A percentile compares a stretch with the other conserved stretches of the same genome.
These are phyloP conservation scores for Alca torda DNA, from an alignment of 2,797 vertebrate species.

Conservation along the genomic window DNA sequence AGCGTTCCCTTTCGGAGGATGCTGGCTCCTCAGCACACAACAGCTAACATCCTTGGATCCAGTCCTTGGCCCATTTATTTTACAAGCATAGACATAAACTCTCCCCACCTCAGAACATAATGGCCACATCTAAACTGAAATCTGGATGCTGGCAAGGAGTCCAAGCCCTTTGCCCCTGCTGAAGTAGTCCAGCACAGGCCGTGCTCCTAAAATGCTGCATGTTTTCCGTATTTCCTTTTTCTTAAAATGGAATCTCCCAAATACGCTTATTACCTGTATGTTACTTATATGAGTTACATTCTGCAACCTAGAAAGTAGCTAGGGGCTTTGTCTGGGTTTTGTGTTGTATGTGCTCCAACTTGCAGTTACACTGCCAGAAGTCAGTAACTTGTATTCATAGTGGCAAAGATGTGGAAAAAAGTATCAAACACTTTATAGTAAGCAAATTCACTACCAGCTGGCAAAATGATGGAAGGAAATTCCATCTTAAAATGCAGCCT, in stretches of 20 bases:
- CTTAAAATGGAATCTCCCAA: background rate
- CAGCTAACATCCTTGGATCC: background rate
- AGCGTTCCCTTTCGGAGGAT: background rate
- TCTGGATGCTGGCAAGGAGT: background rate
- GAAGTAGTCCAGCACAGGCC: fast-evolving
- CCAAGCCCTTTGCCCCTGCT: background rate
- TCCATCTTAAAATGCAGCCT: background rate
- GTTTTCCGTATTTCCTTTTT: background rate
- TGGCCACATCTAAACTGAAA: background rate
- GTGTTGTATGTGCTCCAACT: background rate
- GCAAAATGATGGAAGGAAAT: background rate
- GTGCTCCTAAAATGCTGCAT: background rate
- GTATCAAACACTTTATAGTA: background rate
- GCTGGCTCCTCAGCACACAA: background rate
- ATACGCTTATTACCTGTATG: background rate
- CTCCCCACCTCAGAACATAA: background rate
- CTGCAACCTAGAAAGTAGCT: background rate
- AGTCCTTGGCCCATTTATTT: background rate
- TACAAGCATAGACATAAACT: background rate
- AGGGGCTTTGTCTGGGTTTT: background rate
- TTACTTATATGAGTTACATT: background rate
- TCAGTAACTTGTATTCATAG: background rate
- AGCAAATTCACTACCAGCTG: background rate
- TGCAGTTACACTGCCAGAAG: background rate
- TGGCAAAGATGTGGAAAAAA: background rate